phyloP scores from a whole-genome alignment of 2,797 vertebrate genomes.

The Eulemur coronatus region DNA sequence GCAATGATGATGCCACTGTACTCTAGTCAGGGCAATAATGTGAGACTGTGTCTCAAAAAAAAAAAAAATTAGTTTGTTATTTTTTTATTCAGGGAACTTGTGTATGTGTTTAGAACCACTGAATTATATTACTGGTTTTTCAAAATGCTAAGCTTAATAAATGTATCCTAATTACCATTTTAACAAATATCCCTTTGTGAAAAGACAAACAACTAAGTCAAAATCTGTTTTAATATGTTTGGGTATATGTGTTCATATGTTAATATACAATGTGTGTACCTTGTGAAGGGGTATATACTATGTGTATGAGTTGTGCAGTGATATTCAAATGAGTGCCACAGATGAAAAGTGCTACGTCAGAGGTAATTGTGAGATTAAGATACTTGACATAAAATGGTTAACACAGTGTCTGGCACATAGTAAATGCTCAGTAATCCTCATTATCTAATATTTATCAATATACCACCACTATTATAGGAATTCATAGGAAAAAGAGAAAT shows the following conservation, averaged over 20 bases:
- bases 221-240: background rate
- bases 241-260: background rate
- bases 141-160: conserved; percentile 39
- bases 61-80: background rate
- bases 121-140: conserved; percentile 40
- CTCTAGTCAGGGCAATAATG: too few species aligned
- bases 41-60: too few species aligned
- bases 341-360: background rate
- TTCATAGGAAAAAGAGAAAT: background rate
- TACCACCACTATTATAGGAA: background rate
- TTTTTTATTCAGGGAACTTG: background rate
- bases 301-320: background rate
- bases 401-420: background rate
- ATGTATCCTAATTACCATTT: conserved; percentile 1
- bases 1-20: too few species aligned
- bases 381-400: background rate
- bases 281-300: background rate
- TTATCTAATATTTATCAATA: background rate
- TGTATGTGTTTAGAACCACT: background rate
- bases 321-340: background rate
- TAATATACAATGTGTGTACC: background rate
- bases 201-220: background rate
- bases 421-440: background rate
- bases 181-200: background rate
- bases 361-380: background rate